Evolutionary conservation across 2,113 vertebrate species (phyloP).

Genomic region (Nothoprocta pentlandii): DNA sequence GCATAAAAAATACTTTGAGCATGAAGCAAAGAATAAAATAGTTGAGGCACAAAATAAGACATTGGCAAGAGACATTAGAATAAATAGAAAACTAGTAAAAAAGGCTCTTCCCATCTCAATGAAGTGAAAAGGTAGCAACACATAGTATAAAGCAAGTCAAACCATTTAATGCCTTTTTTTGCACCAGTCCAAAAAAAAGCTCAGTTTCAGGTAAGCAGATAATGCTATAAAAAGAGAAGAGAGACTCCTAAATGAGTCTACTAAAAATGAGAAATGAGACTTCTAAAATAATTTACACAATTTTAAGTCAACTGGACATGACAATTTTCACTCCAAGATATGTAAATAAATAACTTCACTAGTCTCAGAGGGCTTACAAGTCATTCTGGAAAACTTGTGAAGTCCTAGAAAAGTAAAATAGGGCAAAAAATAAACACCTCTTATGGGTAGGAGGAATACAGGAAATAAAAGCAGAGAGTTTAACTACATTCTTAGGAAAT

Average conservation of each 20-base stretch:
- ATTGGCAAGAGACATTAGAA: not conserved
- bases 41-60: not conserved
- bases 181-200: not conserved
- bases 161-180: not conserved
- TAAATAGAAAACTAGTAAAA: not conserved
- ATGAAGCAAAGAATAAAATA: not conserved
- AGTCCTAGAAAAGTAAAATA: not conserved
- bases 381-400: not conserved
- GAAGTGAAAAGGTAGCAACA: not conserved
- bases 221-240: not conserved
- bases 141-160: slow-evolving; percentile 10
- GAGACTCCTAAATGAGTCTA: not conserved
- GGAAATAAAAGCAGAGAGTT: not conserved
- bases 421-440: not conserved
- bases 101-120: not conserved
- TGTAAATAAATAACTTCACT: not conserved
- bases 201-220: not conserved
- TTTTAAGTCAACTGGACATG: not conserved
- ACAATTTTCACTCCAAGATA: not conserved
- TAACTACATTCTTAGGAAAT: not conserved
- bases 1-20: not conserved
- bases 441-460: not conserved
- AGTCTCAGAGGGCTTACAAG: not conserved
- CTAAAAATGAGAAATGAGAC: not conserved
- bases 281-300: not conserved